A percentile compares a stretch with the other conserved stretches of the same genome.
Conservation (phyloP, 2,888 invertebrate species). For the Omphaloscelis lunosa region DNA sequence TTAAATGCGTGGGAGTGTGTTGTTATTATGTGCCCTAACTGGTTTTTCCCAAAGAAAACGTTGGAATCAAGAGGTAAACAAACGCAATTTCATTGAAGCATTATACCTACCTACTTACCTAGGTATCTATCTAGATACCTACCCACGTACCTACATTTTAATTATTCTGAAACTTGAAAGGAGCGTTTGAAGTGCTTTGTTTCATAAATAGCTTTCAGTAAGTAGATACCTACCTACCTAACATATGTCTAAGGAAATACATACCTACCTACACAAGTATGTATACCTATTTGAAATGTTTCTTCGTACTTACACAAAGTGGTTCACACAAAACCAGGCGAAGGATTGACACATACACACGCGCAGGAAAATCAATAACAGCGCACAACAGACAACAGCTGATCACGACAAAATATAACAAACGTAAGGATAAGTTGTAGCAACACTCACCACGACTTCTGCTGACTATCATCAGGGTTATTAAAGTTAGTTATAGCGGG, state of each 20-base stretch:
- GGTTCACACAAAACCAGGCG: constrained; percentile 57
- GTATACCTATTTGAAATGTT: not conserved
- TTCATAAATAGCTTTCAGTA: constrained; percentile 31
- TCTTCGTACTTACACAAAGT: constrained; percentile 51
- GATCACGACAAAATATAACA: constrained; percentile 59
- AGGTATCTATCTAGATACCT: not conserved
- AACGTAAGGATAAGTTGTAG: constrained; percentile 66
- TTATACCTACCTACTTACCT: not conserved
- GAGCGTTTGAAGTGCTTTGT: constrained; percentile 26
- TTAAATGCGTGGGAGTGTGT: constrained; percentile 36
- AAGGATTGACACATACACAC: constrained; percentile 74
- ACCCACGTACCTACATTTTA: not conserved
- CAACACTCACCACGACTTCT: constrained; percentile 86
- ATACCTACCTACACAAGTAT: not conserved
- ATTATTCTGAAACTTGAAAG: constrained; percentile 3
- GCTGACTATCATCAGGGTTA: constrained; percentile 83
- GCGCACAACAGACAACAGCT: constrained; percentile 73
- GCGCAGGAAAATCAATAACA: constrained; percentile 82
- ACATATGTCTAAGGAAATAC: not conserved
- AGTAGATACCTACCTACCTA: not conserved
- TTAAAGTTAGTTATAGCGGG: constrained; percentile 88
- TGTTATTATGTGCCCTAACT: not conserved
- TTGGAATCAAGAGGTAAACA: constrained; percentile 18
- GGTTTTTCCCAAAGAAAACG: constrained; percentile 27
- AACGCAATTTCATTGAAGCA: not conserved